Evolutionary conservation across 2,797 vertebrate genomes (phyloP).

Genomic region (Sardinella longiceps): DNA sequence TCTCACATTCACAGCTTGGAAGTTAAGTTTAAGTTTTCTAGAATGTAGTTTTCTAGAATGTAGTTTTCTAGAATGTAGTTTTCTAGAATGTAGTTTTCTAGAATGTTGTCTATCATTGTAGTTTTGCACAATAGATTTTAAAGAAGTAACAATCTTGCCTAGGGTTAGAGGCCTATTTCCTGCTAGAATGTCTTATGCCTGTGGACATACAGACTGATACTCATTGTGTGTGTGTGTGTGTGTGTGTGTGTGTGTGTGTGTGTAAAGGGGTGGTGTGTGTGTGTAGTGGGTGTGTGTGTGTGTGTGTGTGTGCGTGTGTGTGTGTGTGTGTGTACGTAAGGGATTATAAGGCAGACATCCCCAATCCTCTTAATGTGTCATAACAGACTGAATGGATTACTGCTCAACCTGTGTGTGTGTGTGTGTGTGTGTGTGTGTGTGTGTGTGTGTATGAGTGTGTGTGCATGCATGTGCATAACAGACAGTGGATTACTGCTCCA

Average conservation of each 20-base stretch:
- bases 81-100: no score
- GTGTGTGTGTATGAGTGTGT: conserved; percentile 15
- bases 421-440: background rate
- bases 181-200: no score
- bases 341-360: conserved; percentile 53
- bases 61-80: no score
- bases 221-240: background rate
- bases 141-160: no score
- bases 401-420: conserved; percentile 38
- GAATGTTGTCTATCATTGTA: no score
- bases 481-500: conserved; percentile 40
- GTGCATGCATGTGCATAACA: conserved; percentile 13
- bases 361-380: conserved; percentile 59
- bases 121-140: no score
- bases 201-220: no score
- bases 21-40: no score
- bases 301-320: background rate
- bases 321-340: conserved; percentile 19
- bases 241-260: conserved; percentile 16
- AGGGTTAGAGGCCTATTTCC: no score
- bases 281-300: background rate
- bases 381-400: conserved; percentile 49
- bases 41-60: no score
- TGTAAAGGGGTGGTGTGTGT: background rate
- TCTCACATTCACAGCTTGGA: no score